Base-by-base conservation (phyloP, 2,113 vertebrate species). In the Fulmarus glacialis region DNA sequence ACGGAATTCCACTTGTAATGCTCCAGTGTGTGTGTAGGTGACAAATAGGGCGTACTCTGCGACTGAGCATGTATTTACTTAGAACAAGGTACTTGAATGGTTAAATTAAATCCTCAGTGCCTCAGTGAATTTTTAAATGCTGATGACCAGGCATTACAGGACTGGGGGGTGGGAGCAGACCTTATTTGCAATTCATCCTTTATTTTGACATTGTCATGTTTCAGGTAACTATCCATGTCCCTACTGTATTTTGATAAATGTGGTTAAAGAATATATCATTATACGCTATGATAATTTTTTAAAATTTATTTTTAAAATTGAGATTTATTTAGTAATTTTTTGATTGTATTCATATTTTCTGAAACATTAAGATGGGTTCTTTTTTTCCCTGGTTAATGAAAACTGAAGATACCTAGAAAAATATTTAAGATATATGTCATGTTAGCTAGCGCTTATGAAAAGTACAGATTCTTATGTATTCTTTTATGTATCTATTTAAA, bases 21-120 rank as follows among this genome's bases (percentile, higher is more conserved):
- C 50, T 87, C n/a, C 1, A 0, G 19, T 14, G 22, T 30, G 26
- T 13, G 4, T 62, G 79, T 12, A 22, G 79, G 53, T 75, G 71
- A 14, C 4, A 0, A 3, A 3, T 3, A n/a, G 36, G 55, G 5
- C 0, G 1, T 38, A 3, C 50, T n/a, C n/a, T 32, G 24, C 34
- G 58, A 10, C 82, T n/a, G 23, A 26, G 17, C 20, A 8, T 12
- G 10, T 53, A 2, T 62, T 82, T 50, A 23, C 30, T 48, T 78
- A 78, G 58, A 59, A 18, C 16, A 26, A 14, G 53, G 40, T 34
- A 9, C 27, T 30, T 18, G 16, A 43, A 26, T 22, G 50, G 17
- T 53, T 38, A 7, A 32, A 8, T 45, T 45, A 7, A 81, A 30
- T 36, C 50, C 63, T n/a, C n/a, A n/a, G 50, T 63, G 72, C 58